A percentile compares a stretch with the other conserved stretches of the same genome.
Evolutionary conservation across 1,140 invertebrate genomes (phyloP).

Genomic region (Manduca sexta): DNA sequence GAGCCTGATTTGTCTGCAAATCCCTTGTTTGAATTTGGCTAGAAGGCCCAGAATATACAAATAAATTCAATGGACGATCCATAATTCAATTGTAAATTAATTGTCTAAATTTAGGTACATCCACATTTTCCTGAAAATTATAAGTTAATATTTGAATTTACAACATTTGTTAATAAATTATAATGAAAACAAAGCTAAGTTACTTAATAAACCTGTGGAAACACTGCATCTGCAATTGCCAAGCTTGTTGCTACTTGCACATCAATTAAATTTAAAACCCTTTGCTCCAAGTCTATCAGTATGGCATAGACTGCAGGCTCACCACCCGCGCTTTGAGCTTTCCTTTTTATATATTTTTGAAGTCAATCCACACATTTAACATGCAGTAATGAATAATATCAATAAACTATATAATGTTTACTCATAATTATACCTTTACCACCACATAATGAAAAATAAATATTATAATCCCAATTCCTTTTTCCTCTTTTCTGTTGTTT

Average conservation of each 20-base stretch:
- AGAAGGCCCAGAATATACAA: too few relatives aligned
- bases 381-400: neutral
- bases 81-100: too few relatives aligned
- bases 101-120: too few relatives aligned
- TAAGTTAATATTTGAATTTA: too few relatives aligned
- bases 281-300: constrained; percentile 12
- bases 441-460: neutral
- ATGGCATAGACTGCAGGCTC: constrained; percentile 4
- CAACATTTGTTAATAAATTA: too few relatives aligned
- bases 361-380: constrained; percentile 20
- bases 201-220: constrained; percentile 5
- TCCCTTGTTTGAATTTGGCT: too few relatives aligned
- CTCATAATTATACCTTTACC: neutral
- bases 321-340: constrained; percentile 14
- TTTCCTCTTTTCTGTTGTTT: constrained; percentile 18
- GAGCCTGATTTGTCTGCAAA: too few relatives aligned
- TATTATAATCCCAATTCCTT: constrained; percentile 13
- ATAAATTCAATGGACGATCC: too few relatives aligned
- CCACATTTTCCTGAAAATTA: too few relatives aligned
- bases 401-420: neutral
- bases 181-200: too few relatives aligned
- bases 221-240: constrained; percentile 7
- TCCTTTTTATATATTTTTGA: constrained; percentile 17
- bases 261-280: constrained; percentile 12
- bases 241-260: constrained; percentile 9